Conservation (phyloP, 2,797 vertebrate genomes). For the Synaphobranchus kaupii region DNA sequence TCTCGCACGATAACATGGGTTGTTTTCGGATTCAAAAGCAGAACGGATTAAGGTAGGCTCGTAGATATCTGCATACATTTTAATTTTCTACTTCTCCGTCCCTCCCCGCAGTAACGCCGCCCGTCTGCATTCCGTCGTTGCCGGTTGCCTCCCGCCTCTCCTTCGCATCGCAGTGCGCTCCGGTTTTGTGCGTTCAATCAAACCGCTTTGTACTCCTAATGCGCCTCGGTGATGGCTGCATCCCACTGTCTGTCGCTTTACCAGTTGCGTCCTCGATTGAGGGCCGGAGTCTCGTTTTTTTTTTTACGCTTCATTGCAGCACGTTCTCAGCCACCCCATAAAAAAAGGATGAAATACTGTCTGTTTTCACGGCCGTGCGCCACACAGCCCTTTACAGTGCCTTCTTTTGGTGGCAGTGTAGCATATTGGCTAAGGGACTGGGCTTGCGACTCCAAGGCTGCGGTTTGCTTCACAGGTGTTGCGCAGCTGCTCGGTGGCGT, state of each 20-base stretch:
- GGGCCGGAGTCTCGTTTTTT: background rate
- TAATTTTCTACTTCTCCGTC: background rate
- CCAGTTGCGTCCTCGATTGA: background rate
- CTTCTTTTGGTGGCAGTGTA: background rate
- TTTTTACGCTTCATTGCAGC: background rate
- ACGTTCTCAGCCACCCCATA: background rate
- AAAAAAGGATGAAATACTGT: background rate
- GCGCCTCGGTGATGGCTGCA: conserved; percentile 7
- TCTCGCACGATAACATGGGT: background rate
- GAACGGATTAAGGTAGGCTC: background rate
- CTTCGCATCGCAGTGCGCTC: conserved; percentile 1
- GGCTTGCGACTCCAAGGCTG: background rate
- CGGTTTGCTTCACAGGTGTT: background rate
- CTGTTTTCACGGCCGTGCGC: background rate
- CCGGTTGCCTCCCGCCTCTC: conserved; percentile 47
- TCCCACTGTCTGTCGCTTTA: conserved; percentile 13
- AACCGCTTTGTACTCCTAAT: background rate
- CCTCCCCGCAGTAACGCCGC: conserved; percentile 10
- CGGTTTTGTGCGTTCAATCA: conserved; percentile 35
- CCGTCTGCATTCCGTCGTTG: conserved; percentile 59
- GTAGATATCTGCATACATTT: background rate
- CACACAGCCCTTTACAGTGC: background rate
- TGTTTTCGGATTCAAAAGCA: background rate
- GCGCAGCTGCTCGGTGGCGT: background rate
- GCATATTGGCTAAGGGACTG: background rate